Evolutionary conservation across 2,888 invertebrate genomes (phyloP).

Genomic region (Eutolmus rufibarbis): DNA sequence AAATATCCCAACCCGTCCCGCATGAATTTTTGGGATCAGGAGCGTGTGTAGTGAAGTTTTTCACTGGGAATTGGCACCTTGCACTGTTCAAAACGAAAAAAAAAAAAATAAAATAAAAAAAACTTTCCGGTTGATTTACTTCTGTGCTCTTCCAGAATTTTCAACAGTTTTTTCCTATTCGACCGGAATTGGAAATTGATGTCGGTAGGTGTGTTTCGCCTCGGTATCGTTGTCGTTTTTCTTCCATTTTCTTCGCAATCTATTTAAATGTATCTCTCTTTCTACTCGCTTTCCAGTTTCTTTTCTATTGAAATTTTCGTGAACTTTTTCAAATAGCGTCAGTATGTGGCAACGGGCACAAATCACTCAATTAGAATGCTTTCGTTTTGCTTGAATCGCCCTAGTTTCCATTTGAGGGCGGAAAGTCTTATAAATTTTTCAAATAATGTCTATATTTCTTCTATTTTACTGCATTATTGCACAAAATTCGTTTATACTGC

Average conservation of each 20-base stretch:
- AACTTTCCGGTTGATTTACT: constrained; percentile 3
- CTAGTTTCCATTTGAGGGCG: neutral
- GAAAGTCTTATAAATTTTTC: neutral
- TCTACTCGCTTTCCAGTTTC: neutral
- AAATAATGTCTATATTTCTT: neutral
- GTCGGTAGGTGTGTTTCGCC: neutral
- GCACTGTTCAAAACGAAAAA: neutral
- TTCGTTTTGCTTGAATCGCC: neutral
- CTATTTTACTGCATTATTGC: neutral
- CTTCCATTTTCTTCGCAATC: neutral
- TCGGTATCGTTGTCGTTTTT: neutral
- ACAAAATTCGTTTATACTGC: neutral
- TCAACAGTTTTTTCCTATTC: neutral
- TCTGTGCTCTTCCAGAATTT: neutral
- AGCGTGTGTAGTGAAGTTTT: neutral
- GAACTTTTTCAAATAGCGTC: neutral
- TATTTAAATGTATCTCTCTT: neutral
- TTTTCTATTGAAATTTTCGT: neutral
- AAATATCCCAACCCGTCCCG: neutral
- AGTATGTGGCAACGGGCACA: neutral
- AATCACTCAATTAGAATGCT: neutral
- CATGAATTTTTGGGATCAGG: neutral
- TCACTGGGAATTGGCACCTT: constrained; percentile 7
- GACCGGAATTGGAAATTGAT: neutral
- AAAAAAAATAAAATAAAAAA: neutral